Base-by-base conservation (phyloP, 2,797 vertebrate species). In the Sebastes variabilis region DNA sequence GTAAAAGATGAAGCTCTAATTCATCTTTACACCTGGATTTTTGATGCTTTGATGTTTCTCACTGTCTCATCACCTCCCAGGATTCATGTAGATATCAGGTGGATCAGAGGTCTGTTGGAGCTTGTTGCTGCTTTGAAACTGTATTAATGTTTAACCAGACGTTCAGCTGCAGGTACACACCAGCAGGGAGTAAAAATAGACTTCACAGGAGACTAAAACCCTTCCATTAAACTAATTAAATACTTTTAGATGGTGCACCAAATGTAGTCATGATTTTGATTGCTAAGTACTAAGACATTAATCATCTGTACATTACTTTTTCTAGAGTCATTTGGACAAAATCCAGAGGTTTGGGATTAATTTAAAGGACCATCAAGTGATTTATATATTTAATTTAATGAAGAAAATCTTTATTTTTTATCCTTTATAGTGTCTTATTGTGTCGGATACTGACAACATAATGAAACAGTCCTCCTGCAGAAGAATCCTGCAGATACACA, bases 111-210 rank as follows among this genome's bases (percentile, higher is more conserved):
- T 83, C 62, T 78, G 77, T 52, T 49, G 2, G 34, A 80, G 46
- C n/a, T 49, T 27, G 58, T 2, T 70, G 2, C 29, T 54, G 68
- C 46, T 78, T 84, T 79, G 42, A 79, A 86, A 75, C 71, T 52
- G 14, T 81, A 87, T 87, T 88, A 82, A 84, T 79, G 70, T 87
- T 81, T 72, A 92, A 87, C 84, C 77, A 72, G 74, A 82, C 68
- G 59, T 82, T 81, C 54, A 82, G 29, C 73, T 74, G 38, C 74
- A 73, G 34, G 25, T 8, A 71, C 55, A 65, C 58, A 29, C 25
- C 49, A 72, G 49, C 0, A 54, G 25, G n/a, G 75, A 60, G 20
- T 24, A 38, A 68, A 82, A 74, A 72, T 25, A n/a, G 66, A 56
- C 67, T 4, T 65, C 29, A 72, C 49, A 66, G n/a, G 30, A 7